Conservation (phyloP, 2,797 vertebrate species). For the Myripristis jacobus region DNA sequence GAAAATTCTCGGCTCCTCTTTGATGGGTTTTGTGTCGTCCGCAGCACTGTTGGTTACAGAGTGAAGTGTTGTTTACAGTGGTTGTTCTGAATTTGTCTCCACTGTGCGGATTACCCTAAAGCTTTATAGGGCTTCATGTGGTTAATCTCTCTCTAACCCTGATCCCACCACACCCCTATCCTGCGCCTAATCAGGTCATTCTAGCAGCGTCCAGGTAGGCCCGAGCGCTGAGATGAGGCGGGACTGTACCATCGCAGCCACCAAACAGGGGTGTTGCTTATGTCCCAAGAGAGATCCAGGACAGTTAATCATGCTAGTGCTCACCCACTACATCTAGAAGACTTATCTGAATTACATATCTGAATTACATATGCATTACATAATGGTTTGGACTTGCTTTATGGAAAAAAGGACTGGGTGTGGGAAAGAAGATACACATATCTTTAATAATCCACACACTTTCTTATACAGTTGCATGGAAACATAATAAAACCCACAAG, state of each 20-base stretch:
- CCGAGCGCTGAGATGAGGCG: conserved; percentile 1
- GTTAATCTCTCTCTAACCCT: conserved; percentile 82
- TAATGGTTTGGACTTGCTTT: conserved; percentile 28
- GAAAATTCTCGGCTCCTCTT: neutral
- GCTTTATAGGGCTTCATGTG: conserved; percentile 75
- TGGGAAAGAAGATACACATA: neutral
- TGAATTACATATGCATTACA: conserved; percentile 47
- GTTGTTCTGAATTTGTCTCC: conserved; percentile 65
- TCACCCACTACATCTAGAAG: conserved; percentile 40
- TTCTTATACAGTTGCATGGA: no score
- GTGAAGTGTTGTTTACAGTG: conserved; percentile 32
- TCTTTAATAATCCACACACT: neutral
- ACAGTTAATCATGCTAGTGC: conserved; percentile 49
- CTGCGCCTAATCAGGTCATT: conserved; percentile 45
- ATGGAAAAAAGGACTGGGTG: neutral
- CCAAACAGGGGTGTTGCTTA: conserved; percentile 33
- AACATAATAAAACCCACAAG: no score
- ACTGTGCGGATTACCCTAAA: conserved; percentile 71
- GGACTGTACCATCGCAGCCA: conserved; percentile 52
- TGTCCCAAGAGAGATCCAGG: conserved; percentile 35
- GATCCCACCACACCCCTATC: conserved; percentile 63
- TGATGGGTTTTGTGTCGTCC: conserved; percentile 6
- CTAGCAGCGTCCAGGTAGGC: conserved; percentile 55
- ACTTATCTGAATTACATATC: conserved; percentile 50
- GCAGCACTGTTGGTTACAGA: conserved; percentile 10